A percentile compares a stretch with the other conserved stretches of the same genome.
Evolutionary conservation across 2,888 invertebrate genomes (phyloP).

Genomic region (Lasioglossum pauxillum): DNA sequence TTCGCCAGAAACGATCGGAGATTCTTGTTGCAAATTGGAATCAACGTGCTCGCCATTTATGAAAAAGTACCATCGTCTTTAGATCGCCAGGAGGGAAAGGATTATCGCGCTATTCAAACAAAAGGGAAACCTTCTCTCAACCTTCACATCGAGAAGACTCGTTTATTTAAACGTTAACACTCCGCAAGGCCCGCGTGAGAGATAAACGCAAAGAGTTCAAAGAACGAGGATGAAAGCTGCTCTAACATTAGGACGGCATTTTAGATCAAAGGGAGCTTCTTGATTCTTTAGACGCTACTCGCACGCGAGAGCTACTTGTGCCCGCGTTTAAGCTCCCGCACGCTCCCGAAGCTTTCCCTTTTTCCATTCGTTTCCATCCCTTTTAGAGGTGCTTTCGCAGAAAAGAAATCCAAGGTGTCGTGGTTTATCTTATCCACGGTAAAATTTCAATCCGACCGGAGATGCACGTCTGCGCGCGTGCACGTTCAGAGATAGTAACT

Average conservation of each 20-base stretch:
- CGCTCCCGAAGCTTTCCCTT: constrained; percentile 21
- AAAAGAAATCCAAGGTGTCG: constrained; percentile 48
- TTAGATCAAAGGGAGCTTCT: constrained; percentile 59
- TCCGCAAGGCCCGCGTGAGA: neutral
- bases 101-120: neutral
- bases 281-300: constrained; percentile 47
- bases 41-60: too few relatives aligned
- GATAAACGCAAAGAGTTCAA: constrained; percentile 34
- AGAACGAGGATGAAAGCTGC: constrained; percentile 24
- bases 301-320: constrained; percentile 25
- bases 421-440: constrained; percentile 69
- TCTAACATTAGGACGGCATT: constrained; percentile 54
- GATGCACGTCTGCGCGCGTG: neutral
- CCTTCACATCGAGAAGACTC: neutral
- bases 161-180: constrained; percentile 53
- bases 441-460: constrained; percentile 70
- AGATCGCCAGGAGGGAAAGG: neutral
- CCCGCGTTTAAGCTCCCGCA: constrained; percentile 35
- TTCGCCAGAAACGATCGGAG: too few relatives aligned
- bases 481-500: neutral
- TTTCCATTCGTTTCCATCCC: neutral
- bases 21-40: too few relatives aligned
- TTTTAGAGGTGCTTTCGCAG: neutral
- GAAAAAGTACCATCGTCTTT: neutral
- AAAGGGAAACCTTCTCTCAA: neutral